Conservation (phyloP, 2,113 vertebrate species). For the Taurulus bubalis region DNA sequence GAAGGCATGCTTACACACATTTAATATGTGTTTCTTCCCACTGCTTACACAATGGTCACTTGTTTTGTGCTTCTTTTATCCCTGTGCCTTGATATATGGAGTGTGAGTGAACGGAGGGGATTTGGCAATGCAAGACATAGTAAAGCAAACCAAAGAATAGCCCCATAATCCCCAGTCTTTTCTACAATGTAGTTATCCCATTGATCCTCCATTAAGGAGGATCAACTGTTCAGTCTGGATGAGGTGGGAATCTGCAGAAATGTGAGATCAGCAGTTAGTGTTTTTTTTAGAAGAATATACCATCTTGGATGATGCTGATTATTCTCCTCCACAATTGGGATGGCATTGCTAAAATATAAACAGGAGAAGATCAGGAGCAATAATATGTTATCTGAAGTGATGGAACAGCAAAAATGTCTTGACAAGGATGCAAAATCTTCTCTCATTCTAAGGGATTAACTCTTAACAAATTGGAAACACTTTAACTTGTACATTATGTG, state of each 20-base stretch:
- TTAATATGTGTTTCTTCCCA: not conserved
- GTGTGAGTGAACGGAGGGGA: conserved; percentile 35
- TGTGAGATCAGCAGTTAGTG: conserved; percentile 22
- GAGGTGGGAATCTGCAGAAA: conserved; percentile 54
- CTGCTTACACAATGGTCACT: not conserved
- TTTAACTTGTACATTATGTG: conserved; percentile 43
- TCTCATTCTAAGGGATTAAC: conserved; percentile 38
- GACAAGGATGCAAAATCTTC: not conserved
- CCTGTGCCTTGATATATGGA: conserved; percentile 24
- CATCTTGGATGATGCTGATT: not conserved
- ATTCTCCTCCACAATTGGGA: conserved; percentile 9
- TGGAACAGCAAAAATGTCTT: not conserved
- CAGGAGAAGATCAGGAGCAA: conserved; percentile 26
- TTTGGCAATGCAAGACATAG: conserved; percentile 38
- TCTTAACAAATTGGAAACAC: conserved; percentile 45
- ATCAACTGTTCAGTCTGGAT: conserved; percentile 56
- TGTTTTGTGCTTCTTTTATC: conserved; percentile 9
- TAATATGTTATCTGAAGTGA: conserved; percentile 10
- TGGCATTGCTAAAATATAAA: conserved; percentile 34
- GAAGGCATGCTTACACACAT: not conserved
- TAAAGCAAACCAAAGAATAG: conserved; percentile 50
- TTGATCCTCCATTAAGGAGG: conserved; percentile 59
- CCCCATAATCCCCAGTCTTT: conserved; percentile 42
- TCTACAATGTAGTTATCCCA: conserved; percentile 39
- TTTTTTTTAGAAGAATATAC: conserved; percentile 21